These are phyloP conservation scores for Pitta sordida DNA, from an alignment of 2,113 vertebrate species.

Conservation along the genomic window DNA sequence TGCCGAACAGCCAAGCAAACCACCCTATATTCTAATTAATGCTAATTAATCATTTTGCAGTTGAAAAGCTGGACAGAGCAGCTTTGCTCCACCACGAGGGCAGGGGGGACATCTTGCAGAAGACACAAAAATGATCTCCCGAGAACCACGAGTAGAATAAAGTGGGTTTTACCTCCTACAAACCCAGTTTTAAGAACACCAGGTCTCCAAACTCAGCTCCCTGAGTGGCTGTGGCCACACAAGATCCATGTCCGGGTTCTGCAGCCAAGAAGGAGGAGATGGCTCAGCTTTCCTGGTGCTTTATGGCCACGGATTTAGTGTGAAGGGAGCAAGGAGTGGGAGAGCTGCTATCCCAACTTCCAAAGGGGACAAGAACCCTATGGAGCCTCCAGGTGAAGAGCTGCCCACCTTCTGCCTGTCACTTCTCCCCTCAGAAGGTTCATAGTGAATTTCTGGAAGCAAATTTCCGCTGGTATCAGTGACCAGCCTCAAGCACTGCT, in stretches of 20 bases:
- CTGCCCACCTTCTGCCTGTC: not conserved
- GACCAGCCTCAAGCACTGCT: not conserved
- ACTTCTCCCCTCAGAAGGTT: not conserved
- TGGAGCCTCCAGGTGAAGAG: not conserved
- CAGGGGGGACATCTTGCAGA: not conserved
- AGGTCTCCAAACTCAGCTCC: not conserved
- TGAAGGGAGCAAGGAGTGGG: not conserved
- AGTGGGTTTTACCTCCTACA: rapidly evolving
- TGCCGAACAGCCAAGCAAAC: not conserved
- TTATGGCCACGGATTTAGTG: not conserved
- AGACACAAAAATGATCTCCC: too few relatives aligned
- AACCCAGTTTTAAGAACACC: not conserved
- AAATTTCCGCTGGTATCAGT: not conserved
- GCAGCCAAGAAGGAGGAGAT: not conserved
- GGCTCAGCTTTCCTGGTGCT: not conserved
- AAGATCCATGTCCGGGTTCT: not conserved
- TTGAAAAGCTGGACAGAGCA: not conserved
- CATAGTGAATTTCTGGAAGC: not conserved
- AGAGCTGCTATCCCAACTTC: not conserved
- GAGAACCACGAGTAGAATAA: not conserved
- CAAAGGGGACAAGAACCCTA: not conserved
- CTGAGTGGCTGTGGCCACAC: not conserved
- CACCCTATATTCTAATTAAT: not conserved
- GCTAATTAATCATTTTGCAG: not conserved
- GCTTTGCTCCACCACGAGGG: not conserved